Evolutionary conservation across 2,888 invertebrate species (phyloP).

Genomic region (Drosophila leonis): DNA sequence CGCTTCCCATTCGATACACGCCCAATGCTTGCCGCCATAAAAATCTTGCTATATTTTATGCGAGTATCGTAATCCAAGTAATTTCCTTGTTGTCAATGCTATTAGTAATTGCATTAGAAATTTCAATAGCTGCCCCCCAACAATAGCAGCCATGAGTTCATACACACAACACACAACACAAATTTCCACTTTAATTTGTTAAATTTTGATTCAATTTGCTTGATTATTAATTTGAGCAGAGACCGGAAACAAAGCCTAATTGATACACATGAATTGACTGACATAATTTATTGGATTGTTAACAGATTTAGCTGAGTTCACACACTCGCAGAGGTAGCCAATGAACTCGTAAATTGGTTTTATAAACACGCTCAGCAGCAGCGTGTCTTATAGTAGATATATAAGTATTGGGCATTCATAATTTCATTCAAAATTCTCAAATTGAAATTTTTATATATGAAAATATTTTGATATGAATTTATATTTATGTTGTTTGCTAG

Average conservation of each 20-base stretch:
- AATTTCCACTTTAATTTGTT: neutral
- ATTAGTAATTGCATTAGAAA: neutral
- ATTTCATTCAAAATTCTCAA: neutral
- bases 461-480: slow-evolving; percentile 4
- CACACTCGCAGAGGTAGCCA: slow-evolving; percentile 44
- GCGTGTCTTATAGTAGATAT: neutral
- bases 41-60: too few species aligned
- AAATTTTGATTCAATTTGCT: neutral
- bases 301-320: slow-evolving; percentile 41
- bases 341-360: slow-evolving; percentile 64
- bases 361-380: slow-evolving; percentile 41
- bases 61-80: too few species aligned
- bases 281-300: slow-evolving; percentile 27
- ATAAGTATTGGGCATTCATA: neutral
- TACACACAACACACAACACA: neutral
- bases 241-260: slow-evolving; percentile 1
- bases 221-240: slow-evolving; percentile 5
- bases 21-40: too few species aligned
- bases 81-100: too few species aligned
- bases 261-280: slow-evolving; percentile 17
- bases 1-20: too few species aligned
- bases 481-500: slow-evolving; percentile 86
- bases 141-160: neutral
- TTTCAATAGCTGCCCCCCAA: neutral
- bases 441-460: neutral